phyloP scores from a whole-genome alignment of 2,113 vertebrate species.

The Pluvianellus socialis region DNA sequence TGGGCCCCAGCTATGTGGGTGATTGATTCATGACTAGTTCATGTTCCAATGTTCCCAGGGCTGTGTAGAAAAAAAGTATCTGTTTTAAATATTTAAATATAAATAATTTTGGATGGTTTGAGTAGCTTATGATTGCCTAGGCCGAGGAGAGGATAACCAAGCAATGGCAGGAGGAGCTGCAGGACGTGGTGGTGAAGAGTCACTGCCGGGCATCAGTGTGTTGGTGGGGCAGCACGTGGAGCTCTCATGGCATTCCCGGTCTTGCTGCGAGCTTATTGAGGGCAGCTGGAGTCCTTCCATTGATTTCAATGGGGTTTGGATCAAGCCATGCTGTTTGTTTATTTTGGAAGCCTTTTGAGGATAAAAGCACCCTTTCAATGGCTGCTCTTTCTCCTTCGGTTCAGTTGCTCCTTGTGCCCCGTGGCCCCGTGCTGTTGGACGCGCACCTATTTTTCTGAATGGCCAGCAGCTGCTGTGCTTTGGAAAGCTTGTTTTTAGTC shows the following conservation, averaged over 20 bases:
- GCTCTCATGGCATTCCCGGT: neutral
- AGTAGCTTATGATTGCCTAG: neutral
- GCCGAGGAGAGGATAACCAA: neutral
- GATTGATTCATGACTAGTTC: rapidly evolving
- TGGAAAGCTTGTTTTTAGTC: neutral
- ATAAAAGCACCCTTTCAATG: neutral
- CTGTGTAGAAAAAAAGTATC: neutral
- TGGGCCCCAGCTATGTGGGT: rapidly evolving
- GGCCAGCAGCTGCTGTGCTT: neutral
- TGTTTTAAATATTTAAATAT: neutral
- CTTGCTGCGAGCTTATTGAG: neutral
- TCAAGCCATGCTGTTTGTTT: slow-evolving; percentile 36
- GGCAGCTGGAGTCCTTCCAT: slow-evolving; percentile 6
- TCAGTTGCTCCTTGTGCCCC: neutral
- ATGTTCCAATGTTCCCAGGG: rapidly evolving
- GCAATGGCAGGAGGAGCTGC: neutral
- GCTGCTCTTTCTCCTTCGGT: neutral
- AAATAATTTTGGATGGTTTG: neutral
- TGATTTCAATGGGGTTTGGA: neutral
- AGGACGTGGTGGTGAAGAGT: neutral
- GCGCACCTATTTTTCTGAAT: neutral
- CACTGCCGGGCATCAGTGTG: rapidly evolving
- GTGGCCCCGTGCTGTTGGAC: neutral
- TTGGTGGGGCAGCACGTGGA: neutral
- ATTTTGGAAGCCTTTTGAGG: neutral